Evolutionary conservation across 2,888 invertebrate species (phyloP).

Genomic region (Amblyjoppa fuscipennis): DNA sequence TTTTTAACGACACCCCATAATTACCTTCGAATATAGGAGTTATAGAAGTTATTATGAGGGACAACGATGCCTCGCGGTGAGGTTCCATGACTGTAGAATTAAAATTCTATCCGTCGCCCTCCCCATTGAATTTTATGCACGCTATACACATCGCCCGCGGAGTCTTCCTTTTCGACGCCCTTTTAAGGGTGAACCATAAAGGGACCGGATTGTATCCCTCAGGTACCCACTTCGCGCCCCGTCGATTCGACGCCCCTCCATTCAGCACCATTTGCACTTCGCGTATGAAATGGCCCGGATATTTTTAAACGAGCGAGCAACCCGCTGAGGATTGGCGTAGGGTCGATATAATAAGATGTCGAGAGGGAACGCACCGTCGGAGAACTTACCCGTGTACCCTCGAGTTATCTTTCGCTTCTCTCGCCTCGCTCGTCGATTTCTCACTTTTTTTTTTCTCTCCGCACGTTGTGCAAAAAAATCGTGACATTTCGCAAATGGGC

Average conservation of each 20-base stretch:
- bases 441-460: neutral
- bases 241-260: neutral
- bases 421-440: neutral
- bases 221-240: conserved; percentile 27
- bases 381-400: conserved; percentile 15
- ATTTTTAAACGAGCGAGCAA: conserved; percentile 38
- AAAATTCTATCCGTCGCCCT: conserved; percentile 18
- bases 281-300: conserved; percentile 22
- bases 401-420: conserved; percentile 18
- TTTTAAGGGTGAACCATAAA: conserved; percentile 36
- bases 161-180: conserved; percentile 13
- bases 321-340: neutral
- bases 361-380: neutral
- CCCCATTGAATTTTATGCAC: conserved; percentile 18
- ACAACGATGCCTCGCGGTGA: neutral
- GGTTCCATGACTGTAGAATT: conserved; percentile 12
- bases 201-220: conserved; percentile 20
- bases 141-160: neutral
- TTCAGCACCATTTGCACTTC: conserved; percentile 8
- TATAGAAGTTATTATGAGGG: neutral
- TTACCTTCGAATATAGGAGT: neutral
- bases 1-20: neutral
- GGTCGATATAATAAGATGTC: conserved; percentile 28
- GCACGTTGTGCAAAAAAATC: conserved; percentile 3
- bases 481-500: conserved; percentile 7